Base-by-base conservation (phyloP, 30 jellyfish, hydroid and myxozoan genomes). In the Turritopsis dohrnii region DNA sequence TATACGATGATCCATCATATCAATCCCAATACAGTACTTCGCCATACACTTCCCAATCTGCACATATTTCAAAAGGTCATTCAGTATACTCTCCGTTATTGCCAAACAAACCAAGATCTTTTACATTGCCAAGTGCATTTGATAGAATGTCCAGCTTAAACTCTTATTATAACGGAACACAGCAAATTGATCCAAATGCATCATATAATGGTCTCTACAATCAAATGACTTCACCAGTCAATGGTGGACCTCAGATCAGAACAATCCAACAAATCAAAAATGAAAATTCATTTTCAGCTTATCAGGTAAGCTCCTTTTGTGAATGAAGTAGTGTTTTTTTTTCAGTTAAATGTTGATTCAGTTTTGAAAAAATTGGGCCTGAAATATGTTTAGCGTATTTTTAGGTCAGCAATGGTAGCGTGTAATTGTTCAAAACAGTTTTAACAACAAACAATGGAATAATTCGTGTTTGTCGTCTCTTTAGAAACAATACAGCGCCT, bases 101-200 rank as follows among this genome's bases (percentile, higher is more conserved):
- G 19, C 77, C 77, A 69, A 41, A 41, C 77, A 69, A 69, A 69
- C 77, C 28, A 27, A 23, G 77, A n/a, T 69, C 77, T n/a, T 27
- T n/a, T 69, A 69, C 77, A 69, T 69, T 69, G 28, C 77, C 77
- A 21, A 69, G 31, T 19, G 22, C 77, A 19, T 19, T n/a, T 27
- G 77, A 69, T n/a, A 23, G 77, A 69, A 69, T 69, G 77, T 23
- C 7, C 28, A n/a, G 31, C 31, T 27, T 69, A 0, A 69, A 69
- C 22, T 27, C 30, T 0, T 69, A 18, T 23, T 18, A 69, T 27
- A 69, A 27, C 30, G 30, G 77, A 16, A 69, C 31, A 0, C 77
- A 69, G 19, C 77, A 69, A 69, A n/a, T 69, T 9, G 77, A 69
- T n/a, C 31, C 77, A n/a, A 69, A n/a, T 27, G 30, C 31, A 23